Conservation (phyloP, 2,113 vertebrate species). For the Puntigrus tetrazona region DNA sequence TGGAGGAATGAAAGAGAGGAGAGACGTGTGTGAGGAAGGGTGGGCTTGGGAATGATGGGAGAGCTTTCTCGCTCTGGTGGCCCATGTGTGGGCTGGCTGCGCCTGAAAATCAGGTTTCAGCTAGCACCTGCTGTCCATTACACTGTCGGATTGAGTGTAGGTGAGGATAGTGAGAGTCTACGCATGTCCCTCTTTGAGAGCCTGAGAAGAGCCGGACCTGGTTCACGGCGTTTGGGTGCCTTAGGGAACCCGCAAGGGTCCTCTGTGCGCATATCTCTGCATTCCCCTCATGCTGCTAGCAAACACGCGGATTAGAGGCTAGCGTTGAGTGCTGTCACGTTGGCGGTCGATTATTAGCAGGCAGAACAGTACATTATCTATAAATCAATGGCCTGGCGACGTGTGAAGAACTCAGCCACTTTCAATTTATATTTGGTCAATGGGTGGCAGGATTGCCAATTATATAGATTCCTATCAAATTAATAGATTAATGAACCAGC, state of each 20-base stretch:
- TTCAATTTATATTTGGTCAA: neutral
- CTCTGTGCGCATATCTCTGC: constrained; percentile 77
- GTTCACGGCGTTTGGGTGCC: constrained; percentile 94
- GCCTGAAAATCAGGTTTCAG: constrained; percentile 86
- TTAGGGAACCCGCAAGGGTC: constrained; percentile 94
- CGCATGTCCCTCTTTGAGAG: constrained; percentile 92
- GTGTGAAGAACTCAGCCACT: neutral
- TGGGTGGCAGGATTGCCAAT: neutral
- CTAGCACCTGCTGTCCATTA: constrained; percentile 80
- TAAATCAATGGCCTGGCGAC: no score
- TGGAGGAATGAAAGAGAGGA: constrained; percentile 67
- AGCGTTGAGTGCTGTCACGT: neutral
- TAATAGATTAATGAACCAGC: neutral
- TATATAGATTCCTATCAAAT: neutral
- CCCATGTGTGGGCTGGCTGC: constrained; percentile 75
- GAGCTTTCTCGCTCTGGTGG: constrained; percentile 76
- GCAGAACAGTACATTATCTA: neutral
- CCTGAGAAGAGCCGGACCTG: constrained; percentile 94
- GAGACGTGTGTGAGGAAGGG: constrained; percentile 71
- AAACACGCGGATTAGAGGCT: constrained; percentile 32
- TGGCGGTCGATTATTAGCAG: neutral
- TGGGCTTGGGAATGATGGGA: constrained; percentile 74
- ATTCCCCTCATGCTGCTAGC: constrained; percentile 56
- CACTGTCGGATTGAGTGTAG: constrained; percentile 73
- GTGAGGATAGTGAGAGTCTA: constrained; percentile 75